Percentiles rank a stretch among this genome's conserved stretches.
phyloP scores from a whole-genome alignment of 2,888 invertebrate genomes.

The Cataglyphis cursor region DNA sequence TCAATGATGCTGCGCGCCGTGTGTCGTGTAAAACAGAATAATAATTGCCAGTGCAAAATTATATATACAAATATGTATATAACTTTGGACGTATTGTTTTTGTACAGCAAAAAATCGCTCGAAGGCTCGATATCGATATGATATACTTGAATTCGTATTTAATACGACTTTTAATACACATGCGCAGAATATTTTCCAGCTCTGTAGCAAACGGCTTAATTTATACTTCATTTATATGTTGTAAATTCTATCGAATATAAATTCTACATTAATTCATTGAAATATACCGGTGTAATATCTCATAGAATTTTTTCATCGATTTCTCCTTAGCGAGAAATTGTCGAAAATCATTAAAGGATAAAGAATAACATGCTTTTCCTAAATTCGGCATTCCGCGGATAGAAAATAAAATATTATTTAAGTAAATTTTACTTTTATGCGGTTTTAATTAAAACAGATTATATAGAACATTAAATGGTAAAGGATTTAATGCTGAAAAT shows the following conservation, averaged over 20 bases:
- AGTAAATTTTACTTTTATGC: neutral
- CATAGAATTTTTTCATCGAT: neutral
- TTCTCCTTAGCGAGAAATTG: neutral
- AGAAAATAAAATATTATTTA: neutral
- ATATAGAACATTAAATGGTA: too few relatives aligned
- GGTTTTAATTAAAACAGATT: neutral
- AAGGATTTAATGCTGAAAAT: neutral
- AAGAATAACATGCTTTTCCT: neutral
- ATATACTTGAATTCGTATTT: neutral
- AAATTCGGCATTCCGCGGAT: neutral
- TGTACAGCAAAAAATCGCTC: neutral
- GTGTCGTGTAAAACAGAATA: neutral
- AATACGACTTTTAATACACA: neutral
- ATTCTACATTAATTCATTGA: neutral
- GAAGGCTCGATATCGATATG: neutral
- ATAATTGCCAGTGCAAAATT: neutral
- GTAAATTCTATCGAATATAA: neutral
- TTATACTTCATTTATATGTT: neutral
- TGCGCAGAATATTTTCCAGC: neutral
- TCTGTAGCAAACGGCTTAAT: neutral
- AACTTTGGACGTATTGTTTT: neutral
- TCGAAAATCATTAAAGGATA: neutral
- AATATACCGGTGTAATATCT: neutral
- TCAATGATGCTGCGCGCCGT: neutral
- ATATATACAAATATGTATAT: neutral